Base-by-base conservation (phyloP, 1,140 invertebrate genomes). In the Orius laevigatus region DNA sequence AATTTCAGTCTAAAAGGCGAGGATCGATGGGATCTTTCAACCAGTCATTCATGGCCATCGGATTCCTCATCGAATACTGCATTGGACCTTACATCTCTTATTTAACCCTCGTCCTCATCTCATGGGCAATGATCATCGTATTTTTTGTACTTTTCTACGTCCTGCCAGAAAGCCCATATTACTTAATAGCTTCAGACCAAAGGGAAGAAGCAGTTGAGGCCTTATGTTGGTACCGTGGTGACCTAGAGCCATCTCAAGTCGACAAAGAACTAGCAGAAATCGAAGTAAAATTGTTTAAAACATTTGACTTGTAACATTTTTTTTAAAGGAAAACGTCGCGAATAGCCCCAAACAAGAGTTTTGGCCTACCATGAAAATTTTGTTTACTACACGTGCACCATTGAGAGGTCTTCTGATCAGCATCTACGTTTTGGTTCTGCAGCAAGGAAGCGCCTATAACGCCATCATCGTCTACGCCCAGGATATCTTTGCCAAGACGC, bases 161-260 rank as follows among this genome's bases (percentile, higher is more conserved):
- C 19, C 44, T 53, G 45, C 54, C 54, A 10, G 54, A 55, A 32
- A 47, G 38, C 12, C 54, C 54, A 3, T 49, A 55, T 36, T 55
- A 46, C 33, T 49, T 55, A 2, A 35, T 55, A 12, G 38, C 39
- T 9, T 48, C 45, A 12, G 49, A 42, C 0, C n/a, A 38, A 38
- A 46, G 49, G 6, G 35, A 19, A 4, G 46, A 55, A 38, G 59
- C 75, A 77, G 0, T 75, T 76, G n/a, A n/a, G 6, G 45, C 49
- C 1, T 33, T 53, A 4, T 19, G 12, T 3, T 46, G 25, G 36
- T 31, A 50, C 11, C 15, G 52, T 16, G 46, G 51, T 15, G 45
- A 48, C 15, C 8, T 44, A 18, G 16, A 16, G 10, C 34, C 25
- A 34, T 35, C 32, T 9, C 16, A 11, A 14, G 47, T 48, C n/a